These are phyloP conservation scores for Nothobranchius furzeri DNA, from an alignment of 2,113 vertebrate species.

Conservation along the genomic window DNA sequence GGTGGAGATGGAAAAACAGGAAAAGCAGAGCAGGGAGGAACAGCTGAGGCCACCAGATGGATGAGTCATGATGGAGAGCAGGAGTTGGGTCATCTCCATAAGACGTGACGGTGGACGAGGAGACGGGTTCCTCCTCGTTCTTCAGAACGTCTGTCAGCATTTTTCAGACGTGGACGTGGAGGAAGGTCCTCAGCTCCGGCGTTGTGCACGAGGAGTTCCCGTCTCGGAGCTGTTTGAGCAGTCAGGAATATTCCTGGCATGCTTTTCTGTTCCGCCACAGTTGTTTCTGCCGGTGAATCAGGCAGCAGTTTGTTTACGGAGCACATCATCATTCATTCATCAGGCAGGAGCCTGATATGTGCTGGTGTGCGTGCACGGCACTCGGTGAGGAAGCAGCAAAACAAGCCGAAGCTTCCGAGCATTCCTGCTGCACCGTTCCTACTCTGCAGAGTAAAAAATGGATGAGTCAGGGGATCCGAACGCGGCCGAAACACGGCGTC, in stretches of 20 bases:
- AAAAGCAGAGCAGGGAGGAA: constrained; percentile 12
- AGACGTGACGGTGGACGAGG: background rate
- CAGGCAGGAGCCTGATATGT: constrained; percentile 5
- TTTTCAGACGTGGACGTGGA: too few relatives aligned
- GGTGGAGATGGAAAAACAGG: constrained; percentile 21
- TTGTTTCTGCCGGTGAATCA: constrained; percentile 8
- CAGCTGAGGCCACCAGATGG: constrained; percentile 36
- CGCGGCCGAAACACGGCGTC: background rate
- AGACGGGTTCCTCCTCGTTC: background rate
- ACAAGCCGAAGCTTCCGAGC: constrained; percentile 6
- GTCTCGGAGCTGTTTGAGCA: background rate
- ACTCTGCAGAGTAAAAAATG: constrained; percentile 12
- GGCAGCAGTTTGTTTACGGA: constrained; percentile 3
- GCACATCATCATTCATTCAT: constrained; percentile 29
- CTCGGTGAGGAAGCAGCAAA: constrained; percentile 15
- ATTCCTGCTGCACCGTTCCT: constrained; percentile 2
- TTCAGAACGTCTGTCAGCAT: background rate
- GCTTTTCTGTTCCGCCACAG: background rate
- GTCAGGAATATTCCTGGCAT: background rate
- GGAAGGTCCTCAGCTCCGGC: background rate
- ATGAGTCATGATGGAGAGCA: constrained; percentile 24
- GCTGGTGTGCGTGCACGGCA: constrained; percentile 11
- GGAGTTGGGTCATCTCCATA: constrained; percentile 14
- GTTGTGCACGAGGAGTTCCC: too few relatives aligned
- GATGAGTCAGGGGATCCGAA: constrained; percentile 5